Base-by-base conservation (phyloP, 2,888 invertebrate species). In the Druceiella hillmani region DNA sequence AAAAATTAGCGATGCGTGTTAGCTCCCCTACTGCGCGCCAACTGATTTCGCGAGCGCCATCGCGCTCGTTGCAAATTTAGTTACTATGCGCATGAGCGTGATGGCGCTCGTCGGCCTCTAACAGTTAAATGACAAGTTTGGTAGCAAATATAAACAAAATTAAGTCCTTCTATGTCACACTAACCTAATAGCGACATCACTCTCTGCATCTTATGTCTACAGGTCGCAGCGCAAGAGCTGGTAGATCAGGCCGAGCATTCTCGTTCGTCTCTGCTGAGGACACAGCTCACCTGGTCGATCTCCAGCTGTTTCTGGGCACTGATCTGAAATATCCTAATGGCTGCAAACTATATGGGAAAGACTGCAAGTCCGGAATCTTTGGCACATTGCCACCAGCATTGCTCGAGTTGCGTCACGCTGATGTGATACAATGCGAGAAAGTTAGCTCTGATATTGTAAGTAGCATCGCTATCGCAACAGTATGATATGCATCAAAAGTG, bases 171-270 rank as follows among this genome's bases (percentile, higher is more conserved):
- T 36, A 33, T 22, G 7, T 33, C 12, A 30, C 27, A 32, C 4
- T 25, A 15, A 14, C 31, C 40, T 13, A 25, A 14, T 27, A 10
- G 9, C 22, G 16, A 14, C 5, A 15, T 10, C 38, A 6, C 12
- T 5, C 5, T 30, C 1, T 33, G 3, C 36, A 41, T 29, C 37
- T 42, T 45, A 24, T 17, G 39, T 33, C 24, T 47, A 3, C 44
- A 84, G 85, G 86, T 48, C 83, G 99, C 42, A 97, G 97, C 61
- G 98, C 98, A 2, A 78, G 98, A 51, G 98, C 97, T 36, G 98
- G 97, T 1, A 75, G 93, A 17, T 78, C 81, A 20, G 99, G 99
- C 17, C 85, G 82, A 1, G 95, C 99, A 0, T 92, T 85, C 61
- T 95, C 93, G 0, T 76, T 99, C 24, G 76, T 99, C 17, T 74